Evolutionary conservation across 2,113 vertebrate genomes (phyloP).

Genomic region (Naja naja): DNA sequence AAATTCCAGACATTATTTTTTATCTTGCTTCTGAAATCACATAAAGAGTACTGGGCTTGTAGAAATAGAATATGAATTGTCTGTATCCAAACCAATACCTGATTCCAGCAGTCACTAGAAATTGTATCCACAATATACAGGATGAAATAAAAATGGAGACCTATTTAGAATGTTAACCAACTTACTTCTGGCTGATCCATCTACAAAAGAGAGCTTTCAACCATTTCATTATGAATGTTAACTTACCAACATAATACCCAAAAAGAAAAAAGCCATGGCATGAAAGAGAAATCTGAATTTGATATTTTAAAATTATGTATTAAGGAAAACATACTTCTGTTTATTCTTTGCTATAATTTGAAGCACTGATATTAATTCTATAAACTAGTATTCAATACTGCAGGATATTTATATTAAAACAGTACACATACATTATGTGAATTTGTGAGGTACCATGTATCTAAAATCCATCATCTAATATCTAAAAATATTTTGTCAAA

Average conservation of each 20-base stretch:
- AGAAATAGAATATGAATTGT: not conserved
- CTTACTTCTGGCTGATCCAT: not conserved
- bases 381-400: not conserved
- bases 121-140: not conserved
- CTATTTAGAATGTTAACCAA: not conserved
- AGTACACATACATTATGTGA: not conserved
- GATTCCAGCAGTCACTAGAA: not conserved
- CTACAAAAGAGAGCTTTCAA: not conserved
- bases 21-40: not conserved
- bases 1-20: not conserved
- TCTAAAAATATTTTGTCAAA: constrained; percentile 29
- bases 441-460: not conserved
- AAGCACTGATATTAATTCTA: not conserved
- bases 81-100: not conserved
- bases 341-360: not conserved
- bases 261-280: not conserved
- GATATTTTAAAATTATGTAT: not conserved
- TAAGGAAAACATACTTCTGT: not conserved
- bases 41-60: not conserved
- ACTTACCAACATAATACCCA: constrained; percentile 18
- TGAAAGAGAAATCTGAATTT: not conserved
- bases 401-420: not conserved
- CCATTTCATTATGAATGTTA: constrained; percentile 38
- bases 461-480: constrained; percentile 15
- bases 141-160: not conserved